Percentiles rank a stretch among this genome's conserved stretches.
phyloP scores from a whole-genome alignment of 2,113 vertebrate genomes.

The Saguinus imperator region DNA sequence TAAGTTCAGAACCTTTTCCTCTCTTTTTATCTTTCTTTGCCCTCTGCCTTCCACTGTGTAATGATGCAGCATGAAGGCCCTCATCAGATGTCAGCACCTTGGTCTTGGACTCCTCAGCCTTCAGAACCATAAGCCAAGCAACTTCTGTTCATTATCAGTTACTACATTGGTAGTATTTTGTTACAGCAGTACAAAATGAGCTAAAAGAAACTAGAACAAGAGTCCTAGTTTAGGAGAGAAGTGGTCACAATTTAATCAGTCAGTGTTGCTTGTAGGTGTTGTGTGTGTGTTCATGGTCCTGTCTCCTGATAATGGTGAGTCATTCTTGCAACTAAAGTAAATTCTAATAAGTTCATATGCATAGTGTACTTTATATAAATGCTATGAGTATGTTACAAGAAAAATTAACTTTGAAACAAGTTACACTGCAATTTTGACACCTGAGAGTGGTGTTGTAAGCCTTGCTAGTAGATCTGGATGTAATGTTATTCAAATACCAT shows the following conservation, averaged over 20 bases:
- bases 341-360: background rate
- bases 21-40: no score
- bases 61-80: background rate
- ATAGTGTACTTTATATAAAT: background rate
- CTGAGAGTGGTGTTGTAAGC: background rate
- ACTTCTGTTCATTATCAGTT: background rate
- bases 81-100: background rate
- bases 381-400: background rate
- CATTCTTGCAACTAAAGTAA: background rate
- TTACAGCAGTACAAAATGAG: background rate
- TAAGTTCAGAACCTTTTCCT: no score
- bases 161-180: background rate
- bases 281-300: background rate
- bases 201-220: background rate
- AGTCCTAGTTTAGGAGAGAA: background rate
- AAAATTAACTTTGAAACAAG: background rate
- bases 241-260: accelerated
- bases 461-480: background rate
- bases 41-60: no score
- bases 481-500: background rate
- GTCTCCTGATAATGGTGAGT: background rate
- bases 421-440: background rate
- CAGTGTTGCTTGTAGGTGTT: background rate
- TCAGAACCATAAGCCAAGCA: background rate
- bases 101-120: background rate